A percentile compares a stretch with the other conserved stretches of the same genome.
phyloP scores from a whole-genome alignment of 2,888 invertebrate species.

The Epirrhoe alternata region DNA sequence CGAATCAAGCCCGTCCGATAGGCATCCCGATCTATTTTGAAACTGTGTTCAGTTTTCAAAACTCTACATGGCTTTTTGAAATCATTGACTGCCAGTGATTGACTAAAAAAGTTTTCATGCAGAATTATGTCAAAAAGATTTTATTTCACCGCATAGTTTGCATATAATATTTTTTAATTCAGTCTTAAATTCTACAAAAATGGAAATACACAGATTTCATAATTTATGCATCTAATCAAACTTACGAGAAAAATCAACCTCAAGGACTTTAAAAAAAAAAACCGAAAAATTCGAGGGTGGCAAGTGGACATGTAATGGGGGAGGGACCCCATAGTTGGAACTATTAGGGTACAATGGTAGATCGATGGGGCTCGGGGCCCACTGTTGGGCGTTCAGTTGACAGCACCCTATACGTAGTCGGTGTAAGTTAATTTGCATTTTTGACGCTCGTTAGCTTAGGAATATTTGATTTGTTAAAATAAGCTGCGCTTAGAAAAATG shows the following conservation, averaged over 20 bases:
- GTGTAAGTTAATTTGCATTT: slow-evolving; percentile 78
- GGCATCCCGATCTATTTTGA: slow-evolving; percentile 68
- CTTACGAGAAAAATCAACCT: slow-evolving; percentile 23
- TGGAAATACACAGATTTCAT: background rate
- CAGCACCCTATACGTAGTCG: slow-evolving; percentile 49
- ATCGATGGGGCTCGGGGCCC: slow-evolving; percentile 59
- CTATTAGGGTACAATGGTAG: slow-evolving; percentile 72
- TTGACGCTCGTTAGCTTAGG: slow-evolving; percentile 48
- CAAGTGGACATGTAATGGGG: slow-evolving; percentile 65
- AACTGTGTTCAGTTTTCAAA: slow-evolving; percentile 68
- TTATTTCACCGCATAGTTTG: background rate
- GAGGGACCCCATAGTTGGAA: slow-evolving; percentile 58
- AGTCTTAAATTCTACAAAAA: background rate
- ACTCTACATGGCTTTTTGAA: slow-evolving; percentile 40
- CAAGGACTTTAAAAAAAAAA: slow-evolving; percentile 43
- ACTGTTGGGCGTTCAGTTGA: slow-evolving; percentile 57
- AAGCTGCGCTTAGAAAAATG: slow-evolving; percentile 10
- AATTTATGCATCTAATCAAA: background rate
- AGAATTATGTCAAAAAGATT: slow-evolving; percentile 35
- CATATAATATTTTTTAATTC: background rate
- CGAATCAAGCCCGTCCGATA: slow-evolving; percentile 69
- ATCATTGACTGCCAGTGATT: slow-evolving; percentile 45
- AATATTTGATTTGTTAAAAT: slow-evolving; percentile 31
- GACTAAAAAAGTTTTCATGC: slow-evolving; percentile 28
- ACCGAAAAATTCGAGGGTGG: slow-evolving; percentile 53